phyloP scores from a whole-genome alignment of 2,113 vertebrate species.

The Percopsis transmontana region DNA sequence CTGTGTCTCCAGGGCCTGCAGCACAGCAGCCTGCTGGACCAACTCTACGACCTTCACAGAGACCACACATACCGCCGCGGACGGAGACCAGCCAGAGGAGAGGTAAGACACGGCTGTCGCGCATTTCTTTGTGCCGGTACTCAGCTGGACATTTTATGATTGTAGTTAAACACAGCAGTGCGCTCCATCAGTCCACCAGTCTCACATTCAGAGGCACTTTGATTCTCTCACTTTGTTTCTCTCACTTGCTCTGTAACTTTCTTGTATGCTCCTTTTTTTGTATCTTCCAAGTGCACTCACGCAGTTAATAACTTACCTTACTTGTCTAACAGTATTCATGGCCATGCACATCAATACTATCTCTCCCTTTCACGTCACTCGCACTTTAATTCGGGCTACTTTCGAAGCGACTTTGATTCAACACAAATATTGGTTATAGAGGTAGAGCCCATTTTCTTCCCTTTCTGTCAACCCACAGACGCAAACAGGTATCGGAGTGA shows the following conservation, averaged over 20 bases:
- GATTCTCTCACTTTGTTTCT: constrained; percentile 17
- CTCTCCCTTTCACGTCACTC: neutral
- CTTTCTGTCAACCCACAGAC: constrained; percentile 15
- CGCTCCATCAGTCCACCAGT: constrained; percentile 7
- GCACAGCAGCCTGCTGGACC: constrained; percentile 38
- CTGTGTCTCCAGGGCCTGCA: constrained; percentile 48
- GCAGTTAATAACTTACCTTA: constrained; percentile 9
- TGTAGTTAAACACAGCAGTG: neutral
- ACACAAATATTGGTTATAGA: constrained; percentile 2
- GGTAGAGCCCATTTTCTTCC: constrained; percentile 8
- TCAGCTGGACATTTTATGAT: neutral
- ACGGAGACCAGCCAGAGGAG: constrained; percentile 63
- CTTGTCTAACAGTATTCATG: constrained; percentile 1
- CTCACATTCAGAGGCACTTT: constrained; percentile 18
- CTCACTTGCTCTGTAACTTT: constrained; percentile 14
- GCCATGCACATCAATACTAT: constrained; percentile 18
- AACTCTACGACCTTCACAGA: constrained; percentile 38
- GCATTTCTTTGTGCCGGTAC: neutral
- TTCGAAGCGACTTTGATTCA: constrained; percentile 31
- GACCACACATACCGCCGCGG: constrained; percentile 26
- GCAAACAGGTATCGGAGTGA: constrained; percentile 22
- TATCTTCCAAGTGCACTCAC: constrained; percentile 16
- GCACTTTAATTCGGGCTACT: constrained; percentile 20
- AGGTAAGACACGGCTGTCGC: constrained; percentile 48
- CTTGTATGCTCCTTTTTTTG: neutral